Evolutionary conservation across 2,888 invertebrate species (phyloP), one percentile per base, ranked within the genome.

Genomic region (Dicyrtoma fusca): DNA sequence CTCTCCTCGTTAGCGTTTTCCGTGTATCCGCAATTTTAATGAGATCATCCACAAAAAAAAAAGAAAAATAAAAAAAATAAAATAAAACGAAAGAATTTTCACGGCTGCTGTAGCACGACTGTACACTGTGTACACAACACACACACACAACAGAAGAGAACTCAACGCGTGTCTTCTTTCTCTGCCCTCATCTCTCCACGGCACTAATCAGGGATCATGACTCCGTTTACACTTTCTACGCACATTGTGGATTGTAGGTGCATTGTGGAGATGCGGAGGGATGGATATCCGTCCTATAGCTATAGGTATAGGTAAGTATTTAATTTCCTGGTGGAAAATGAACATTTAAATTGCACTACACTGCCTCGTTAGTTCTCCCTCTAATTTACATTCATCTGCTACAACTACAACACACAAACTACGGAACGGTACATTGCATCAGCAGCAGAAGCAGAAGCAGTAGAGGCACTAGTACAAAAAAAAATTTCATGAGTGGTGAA

Each of bases 11-110:
- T 71, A 71, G 71, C 55, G 44, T 42, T 55, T 45, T 11, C 17
- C 3, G 55, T 55, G 17, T 13, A 63, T 21, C 21, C 47, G 51
- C 42, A 51, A 71, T 63, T 69, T 71, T 71, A 71, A 71, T 71
- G 71, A 71, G 71, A 71, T 63, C 63, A 71, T 63, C 53, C 71
- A 71, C 49, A 63, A 53, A 63, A 62, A 70, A 70, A 61, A 6
- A 51, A 62, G 63, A 70, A 63, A 70, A 70, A 63, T 70, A 26
- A 19, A 23, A 1, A 21, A 55, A 55, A 23, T 3, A 13, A 51
- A 51, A 51, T 21, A 51, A 17, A 51, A 51, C 11, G 10, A 51
- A 51, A 34, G 34, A 34, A 34, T 34, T 34, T 34, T 34, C 8
- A 34, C 34, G 34, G 34, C 34, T 34, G 17, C 19, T 53, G 53